Evolutionary conservation across 1,140 invertebrate species (phyloP).

Genomic region (Zaprionus africanus): DNA sequence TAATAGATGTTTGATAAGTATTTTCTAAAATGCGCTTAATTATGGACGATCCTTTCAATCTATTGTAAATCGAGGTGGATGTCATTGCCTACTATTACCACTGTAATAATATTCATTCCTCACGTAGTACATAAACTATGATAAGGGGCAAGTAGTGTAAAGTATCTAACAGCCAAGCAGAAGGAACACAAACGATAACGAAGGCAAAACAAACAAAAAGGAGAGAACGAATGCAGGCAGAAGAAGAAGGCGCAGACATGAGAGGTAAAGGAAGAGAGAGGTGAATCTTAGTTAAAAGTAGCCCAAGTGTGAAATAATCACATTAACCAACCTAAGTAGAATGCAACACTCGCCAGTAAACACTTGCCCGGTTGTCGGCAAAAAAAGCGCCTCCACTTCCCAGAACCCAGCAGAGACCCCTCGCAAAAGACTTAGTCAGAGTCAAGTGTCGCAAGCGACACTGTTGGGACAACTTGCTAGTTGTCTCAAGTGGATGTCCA

Average conservation of each 20-base stretch:
- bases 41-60: too few species aligned
- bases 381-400: conserved; percentile 2
- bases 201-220: conserved; percentile 42
- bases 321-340: conserved; percentile 65
- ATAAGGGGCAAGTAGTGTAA: conserved; percentile 2
- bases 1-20: too few species aligned
- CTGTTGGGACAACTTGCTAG: not conserved
- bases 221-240: not conserved
- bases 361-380: conserved; percentile 26
- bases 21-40: too few species aligned
- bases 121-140: conserved; percentile 1
- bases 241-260: not conserved
- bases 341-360: conserved; percentile 39
- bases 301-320: conserved; percentile 81
- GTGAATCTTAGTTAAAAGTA: conserved; percentile 67
- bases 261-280: conserved; percentile 18
- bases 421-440: not conserved
- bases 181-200: conserved; percentile 31
- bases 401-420: not conserved
- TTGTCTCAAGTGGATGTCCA: conserved; percentile 7
- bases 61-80: too few species aligned
- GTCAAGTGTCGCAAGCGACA: conserved; percentile 16
- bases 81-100: not conserved
- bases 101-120: not conserved
- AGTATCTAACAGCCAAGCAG: conserved; percentile 42